Evolutionary conservation across 2,113 vertebrate species (phyloP).

Genomic region (Antechinus stuartii): DNA sequence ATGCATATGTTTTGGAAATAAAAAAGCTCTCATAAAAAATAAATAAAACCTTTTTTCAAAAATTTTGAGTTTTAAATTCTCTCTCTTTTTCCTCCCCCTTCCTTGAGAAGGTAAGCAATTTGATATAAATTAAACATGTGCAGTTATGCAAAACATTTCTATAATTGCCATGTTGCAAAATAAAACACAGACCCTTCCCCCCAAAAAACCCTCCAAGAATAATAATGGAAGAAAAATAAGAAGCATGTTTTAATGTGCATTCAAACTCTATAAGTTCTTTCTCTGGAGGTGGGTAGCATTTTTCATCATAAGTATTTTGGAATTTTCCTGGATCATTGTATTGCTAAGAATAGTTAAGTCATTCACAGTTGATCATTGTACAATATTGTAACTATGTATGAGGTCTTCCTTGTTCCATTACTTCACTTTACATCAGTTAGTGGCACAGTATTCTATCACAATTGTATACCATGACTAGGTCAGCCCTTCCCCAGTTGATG

Average conservation of each 20-base stretch:
- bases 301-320: neutral
- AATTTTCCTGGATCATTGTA: neutral
- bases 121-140: neutral
- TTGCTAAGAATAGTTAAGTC: neutral
- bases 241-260: neutral
- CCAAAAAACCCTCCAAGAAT: neutral
- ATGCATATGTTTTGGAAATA: too few species aligned
- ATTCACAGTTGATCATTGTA: neutral
- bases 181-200: neutral
- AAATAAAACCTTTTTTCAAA: too few species aligned
- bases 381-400: neutral
- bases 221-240: neutral
- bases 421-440: neutral
- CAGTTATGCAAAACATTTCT: neutral
- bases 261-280: neutral
- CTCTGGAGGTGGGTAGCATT: neutral
- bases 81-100: neutral
- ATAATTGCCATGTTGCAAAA: neutral
- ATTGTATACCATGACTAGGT: neutral
- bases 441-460: neutral
- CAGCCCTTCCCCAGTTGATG: neutral
- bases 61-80: neutral
- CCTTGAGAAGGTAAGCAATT: neutral
- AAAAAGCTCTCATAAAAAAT: too few species aligned
- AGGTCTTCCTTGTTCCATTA: neutral